A percentile compares a stretch with the other conserved stretches of the same genome.
phyloP scores from a whole-genome alignment of 1,140 invertebrate genomes.

The Cherax quadricarinatus region DNA sequence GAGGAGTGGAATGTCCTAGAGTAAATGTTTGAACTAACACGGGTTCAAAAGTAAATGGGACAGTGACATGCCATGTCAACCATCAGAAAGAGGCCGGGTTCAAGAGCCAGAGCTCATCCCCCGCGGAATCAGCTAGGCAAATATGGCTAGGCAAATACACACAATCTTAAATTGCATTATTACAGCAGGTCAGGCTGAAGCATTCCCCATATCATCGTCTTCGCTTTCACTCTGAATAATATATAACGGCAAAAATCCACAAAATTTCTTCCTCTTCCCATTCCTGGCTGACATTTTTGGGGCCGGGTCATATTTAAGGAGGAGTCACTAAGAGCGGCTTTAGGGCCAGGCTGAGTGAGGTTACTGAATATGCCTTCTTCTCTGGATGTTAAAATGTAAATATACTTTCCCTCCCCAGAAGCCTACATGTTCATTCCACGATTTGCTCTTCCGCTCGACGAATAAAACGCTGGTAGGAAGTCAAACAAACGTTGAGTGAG shows the following conservation, averaged over 20 bases:
- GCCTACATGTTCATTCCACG: background rate
- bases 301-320: background rate
- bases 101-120: too few species aligned
- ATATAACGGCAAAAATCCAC: slow-evolving; percentile 1
- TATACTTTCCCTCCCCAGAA: background rate
- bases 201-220: background rate
- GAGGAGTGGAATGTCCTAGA: too few species aligned
- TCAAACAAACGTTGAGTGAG: background rate
- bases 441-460: background rate
- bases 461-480: background rate
- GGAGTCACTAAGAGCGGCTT: background rate
- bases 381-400: background rate
- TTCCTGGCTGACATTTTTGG: background rate
- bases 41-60: too few species aligned
- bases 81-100: too few species aligned
- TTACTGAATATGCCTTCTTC: slow-evolving; percentile 1
- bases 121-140: too few species aligned
- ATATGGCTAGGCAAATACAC: too few species aligned
- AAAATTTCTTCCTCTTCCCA: background rate
- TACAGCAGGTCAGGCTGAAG: background rate
- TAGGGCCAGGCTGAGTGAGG: background rate
- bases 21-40: too few species aligned
- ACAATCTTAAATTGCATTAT: background rate
- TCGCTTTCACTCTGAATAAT: background rate
- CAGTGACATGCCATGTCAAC: too few species aligned